These are phyloP conservation scores for Pogonognathellus flavescens DNA, from an alignment of 1,140 invertebrate species.

Conservation along the genomic window DNA sequence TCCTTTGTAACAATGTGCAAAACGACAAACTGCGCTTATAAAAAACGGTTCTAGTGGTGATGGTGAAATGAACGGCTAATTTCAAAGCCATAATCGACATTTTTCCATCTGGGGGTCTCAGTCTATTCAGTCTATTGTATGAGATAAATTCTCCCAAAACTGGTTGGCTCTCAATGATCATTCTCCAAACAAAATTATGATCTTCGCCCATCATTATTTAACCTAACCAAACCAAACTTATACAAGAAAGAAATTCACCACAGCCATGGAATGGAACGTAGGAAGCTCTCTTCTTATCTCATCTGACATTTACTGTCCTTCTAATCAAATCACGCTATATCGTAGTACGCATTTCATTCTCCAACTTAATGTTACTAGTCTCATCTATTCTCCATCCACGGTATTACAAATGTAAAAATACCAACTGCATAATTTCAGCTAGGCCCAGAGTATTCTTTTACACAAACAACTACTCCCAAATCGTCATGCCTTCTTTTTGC, in stretches of 20 bases:
- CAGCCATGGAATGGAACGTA: slow-evolving; percentile 15
- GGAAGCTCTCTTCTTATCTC: slow-evolving; percentile 37
- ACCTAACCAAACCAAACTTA: background rate
- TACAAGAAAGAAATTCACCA: slow-evolving; percentile 9
- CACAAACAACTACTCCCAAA: slow-evolving; percentile 4
- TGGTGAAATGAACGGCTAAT: slow-evolving; percentile 55
- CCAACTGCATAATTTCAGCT: background rate
- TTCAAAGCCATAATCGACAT: slow-evolving; percentile 52
- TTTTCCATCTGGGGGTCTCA: slow-evolving; percentile 45
- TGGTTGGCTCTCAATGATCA: slow-evolving; percentile 42
- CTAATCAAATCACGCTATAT: slow-evolving; percentile 50
- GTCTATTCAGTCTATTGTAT: background rate
- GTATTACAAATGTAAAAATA: slow-evolving; percentile 4
- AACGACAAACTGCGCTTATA: slow-evolving; percentile 22
- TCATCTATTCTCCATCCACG: too few species aligned
- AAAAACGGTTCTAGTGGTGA: slow-evolving; percentile 30
- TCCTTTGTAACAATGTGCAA: slow-evolving; percentile 41
- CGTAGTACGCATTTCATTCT: background rate
- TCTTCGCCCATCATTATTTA: slow-evolving; percentile 41
- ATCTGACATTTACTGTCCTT: slow-evolving; percentile 53
- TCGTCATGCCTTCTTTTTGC: background rate
- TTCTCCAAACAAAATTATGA: slow-evolving; percentile 54
- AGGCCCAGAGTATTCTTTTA: background rate
- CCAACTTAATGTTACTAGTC: too few species aligned
- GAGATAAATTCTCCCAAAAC: slow-evolving; percentile 49